Conservation (phyloP, 2,797 vertebrate species). For the Echiichthys vipera region DNA sequence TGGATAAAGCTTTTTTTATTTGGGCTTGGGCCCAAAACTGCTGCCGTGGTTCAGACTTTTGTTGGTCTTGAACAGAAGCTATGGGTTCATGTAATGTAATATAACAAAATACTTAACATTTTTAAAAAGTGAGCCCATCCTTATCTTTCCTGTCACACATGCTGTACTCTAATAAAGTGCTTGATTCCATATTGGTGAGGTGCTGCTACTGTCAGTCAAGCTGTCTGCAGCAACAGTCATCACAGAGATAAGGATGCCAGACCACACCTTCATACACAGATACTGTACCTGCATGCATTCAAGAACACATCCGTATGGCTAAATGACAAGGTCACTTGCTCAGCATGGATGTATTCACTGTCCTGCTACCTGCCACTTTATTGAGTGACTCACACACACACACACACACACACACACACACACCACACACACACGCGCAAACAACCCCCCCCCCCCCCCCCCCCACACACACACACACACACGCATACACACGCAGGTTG, state of each 20-base stretch:
- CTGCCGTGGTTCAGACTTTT: too few species aligned
- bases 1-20: too few species aligned
- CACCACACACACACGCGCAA: not conserved
- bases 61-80: too few species aligned
- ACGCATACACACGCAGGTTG: not conserved
- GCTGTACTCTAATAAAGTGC: not conserved
- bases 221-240: conserved; percentile 30
- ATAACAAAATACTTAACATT: too few species aligned
- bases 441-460: not conserved
- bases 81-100: too few species aligned
- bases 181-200: conserved; percentile 18
- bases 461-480: not conserved
- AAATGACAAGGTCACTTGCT: conserved; percentile 48
- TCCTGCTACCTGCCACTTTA: conserved; percentile 34
- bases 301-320: not conserved
- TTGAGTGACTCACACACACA: not conserved
- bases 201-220: conserved; percentile 45
- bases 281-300: not conserved
- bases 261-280: conserved; percentile 6
- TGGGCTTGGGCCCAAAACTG: too few species aligned
- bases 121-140: too few species aligned
- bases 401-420: conserved; percentile 4
- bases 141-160: not conserved
- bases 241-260: conserved; percentile 1
- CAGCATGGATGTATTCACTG: conserved; percentile 23